Conservation (phyloP, 30 jellyfish, hydroid and myxozoan genomes). For the Nemopilema nomurai region DNA sequence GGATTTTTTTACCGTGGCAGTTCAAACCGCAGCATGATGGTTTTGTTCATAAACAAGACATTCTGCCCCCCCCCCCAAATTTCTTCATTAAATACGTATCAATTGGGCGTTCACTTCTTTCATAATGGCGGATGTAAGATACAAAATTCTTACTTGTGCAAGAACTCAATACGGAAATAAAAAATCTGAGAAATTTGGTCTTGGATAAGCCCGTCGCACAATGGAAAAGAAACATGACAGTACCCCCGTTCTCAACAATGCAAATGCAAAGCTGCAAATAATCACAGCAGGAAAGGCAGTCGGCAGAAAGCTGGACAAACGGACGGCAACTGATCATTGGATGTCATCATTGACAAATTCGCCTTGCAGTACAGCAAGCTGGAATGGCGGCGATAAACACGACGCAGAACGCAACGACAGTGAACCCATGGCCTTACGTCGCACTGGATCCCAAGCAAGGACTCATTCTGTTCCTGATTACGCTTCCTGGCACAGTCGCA, state of each 20-base stretch:
- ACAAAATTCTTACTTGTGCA: no score
- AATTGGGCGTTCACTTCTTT: no score
- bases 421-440: constrained; percentile 60
- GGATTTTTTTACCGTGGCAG: no score
- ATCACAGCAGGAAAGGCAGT: not conserved
- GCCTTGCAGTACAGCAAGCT: not conserved
- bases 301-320: not conserved
- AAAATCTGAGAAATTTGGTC: no score
- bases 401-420: constrained; percentile 17
- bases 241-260: not conserved
- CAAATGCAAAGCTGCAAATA: not conserved
- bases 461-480: constrained; percentile 50
- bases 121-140: no score
- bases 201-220: no score
- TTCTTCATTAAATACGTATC: no score
- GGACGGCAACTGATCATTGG: not conserved
- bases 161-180: no score
- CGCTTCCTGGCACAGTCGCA: constrained; percentile 69
- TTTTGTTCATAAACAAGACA: no score
- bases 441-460: constrained; percentile 75
- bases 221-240: not conserved
- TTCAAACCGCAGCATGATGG: no score
- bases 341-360: not conserved
- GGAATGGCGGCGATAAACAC: constrained; percentile 10
- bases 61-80: no score